Percentiles rank a stretch among this genome's conserved stretches.
Conservation (phyloP, 2,797 vertebrate species). For the Emys orbicularis region DNA sequence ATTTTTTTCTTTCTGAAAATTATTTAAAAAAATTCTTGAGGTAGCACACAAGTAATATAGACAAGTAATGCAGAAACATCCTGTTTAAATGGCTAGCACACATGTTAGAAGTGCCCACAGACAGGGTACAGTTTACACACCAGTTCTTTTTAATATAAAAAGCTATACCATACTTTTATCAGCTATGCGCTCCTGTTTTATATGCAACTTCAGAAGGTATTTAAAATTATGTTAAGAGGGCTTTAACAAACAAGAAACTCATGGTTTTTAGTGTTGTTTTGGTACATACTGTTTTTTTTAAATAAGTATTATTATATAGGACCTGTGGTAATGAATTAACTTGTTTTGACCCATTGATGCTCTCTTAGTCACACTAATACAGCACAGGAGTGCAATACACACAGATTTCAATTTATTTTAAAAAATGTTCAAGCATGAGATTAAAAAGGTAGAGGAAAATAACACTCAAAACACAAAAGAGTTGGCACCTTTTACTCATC, state of each 20-base stretch:
- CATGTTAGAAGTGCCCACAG: neutral
- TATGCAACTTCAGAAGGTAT: neutral
- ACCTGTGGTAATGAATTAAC: neutral
- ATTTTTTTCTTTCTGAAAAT: neutral
- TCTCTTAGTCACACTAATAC: neutral
- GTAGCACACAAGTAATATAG: neutral
- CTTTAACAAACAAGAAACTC: neutral
- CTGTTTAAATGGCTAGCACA: neutral
- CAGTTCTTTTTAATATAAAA: neutral
- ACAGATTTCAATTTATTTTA: neutral
- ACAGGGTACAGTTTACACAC: neutral
- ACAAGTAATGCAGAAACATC: neutral
- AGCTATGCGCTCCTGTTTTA: neutral
- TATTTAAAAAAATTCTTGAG: neutral
- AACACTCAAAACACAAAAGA: neutral
- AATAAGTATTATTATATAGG: neutral
- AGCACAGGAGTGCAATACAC: neutral
- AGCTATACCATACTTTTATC: neutral
- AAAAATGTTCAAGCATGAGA: neutral
- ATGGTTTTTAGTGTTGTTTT: neutral
- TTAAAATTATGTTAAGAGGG: neutral
- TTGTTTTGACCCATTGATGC: neutral
- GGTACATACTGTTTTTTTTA: neutral
- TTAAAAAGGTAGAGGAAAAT: neutral
- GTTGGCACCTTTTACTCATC: neutral